A percentile compares a stretch with the other conserved stretches of the same genome.
These are phyloP conservation scores for Drosophila nigromelanica DNA, from an alignment of 1,140 invertebrate species.

Conservation along the genomic window DNA sequence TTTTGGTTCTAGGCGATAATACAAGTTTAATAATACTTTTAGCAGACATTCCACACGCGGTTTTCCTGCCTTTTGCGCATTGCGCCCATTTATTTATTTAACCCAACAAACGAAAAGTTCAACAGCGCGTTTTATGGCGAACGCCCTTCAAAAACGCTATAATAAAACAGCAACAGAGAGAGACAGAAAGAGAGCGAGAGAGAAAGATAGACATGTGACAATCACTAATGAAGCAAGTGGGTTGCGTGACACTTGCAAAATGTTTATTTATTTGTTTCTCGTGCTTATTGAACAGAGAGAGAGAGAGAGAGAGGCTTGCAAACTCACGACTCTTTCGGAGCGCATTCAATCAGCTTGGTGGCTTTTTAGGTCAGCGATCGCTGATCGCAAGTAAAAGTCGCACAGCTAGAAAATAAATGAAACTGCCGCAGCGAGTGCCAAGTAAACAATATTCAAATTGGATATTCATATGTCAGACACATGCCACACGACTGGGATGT, in stretches of 20 bases:
- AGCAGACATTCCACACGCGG: conserved; percentile 14
- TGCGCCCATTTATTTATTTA: conserved; percentile 35
- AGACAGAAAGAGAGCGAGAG: conserved; percentile 1
- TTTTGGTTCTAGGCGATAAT: conserved; percentile 32
- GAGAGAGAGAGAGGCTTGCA: conserved; percentile 11
- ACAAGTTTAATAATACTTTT: conserved; percentile 17
- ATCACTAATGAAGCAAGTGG: conserved; percentile 44
- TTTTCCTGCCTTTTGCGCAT: conserved; percentile 43
- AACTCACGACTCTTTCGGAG: conserved; percentile 24
- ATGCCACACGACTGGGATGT: conserved; percentile 30
- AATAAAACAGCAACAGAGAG: conserved; percentile 34
- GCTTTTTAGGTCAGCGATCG: conserved; percentile 75
- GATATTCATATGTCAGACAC: conserved; percentile 55
- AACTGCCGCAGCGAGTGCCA: conserved; percentile 50
- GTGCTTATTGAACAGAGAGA: not conserved
- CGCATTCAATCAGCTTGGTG: conserved; percentile 72
- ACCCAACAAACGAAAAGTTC: conserved; percentile 6
- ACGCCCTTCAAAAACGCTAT: conserved; percentile 61
- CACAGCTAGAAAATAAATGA: conserved; percentile 70
- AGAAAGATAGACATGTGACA: conserved; percentile 14
- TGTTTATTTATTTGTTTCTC: conserved; percentile 33
- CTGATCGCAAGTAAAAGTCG: conserved; percentile 72
- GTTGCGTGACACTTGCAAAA: conserved; percentile 68
- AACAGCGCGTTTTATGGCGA: conserved; percentile 23
- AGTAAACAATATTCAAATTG: conserved; percentile 79